A percentile compares a stretch with the other conserved stretches of the same genome.
Conservation (phyloP, 2,113 vertebrate species). For the Pelmatolapia mariae region DNA sequence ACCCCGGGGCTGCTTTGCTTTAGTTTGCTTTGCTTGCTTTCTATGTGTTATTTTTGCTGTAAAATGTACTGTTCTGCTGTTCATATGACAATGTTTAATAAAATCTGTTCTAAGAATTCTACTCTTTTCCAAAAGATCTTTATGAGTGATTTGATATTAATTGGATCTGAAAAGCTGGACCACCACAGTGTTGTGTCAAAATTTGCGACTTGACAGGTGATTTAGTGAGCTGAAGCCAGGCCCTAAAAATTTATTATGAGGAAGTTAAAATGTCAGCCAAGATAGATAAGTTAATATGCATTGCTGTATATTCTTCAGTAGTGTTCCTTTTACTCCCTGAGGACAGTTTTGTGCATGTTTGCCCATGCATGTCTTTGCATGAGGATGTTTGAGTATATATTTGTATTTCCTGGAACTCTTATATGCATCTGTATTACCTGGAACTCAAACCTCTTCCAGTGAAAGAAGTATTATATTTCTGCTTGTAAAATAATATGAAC, state of each 20-base stretch:
- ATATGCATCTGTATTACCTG: neutral
- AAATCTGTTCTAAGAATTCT: rapidly evolving
- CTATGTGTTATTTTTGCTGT: neutral
- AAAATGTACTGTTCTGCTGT: neutral
- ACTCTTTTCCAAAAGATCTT: neutral
- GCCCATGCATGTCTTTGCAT: neutral
- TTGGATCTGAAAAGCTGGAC: neutral
- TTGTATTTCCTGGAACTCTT: neutral
- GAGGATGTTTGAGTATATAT: neutral
- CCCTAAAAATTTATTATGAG: neutral
- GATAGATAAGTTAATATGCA: neutral
- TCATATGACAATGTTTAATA: neutral
- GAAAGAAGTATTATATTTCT: neutral
- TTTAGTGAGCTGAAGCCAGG: neutral
- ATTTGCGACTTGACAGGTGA: neutral
- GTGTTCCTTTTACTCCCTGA: rapidly evolving
- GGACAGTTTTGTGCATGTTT: neutral
- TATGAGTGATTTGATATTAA: neutral
- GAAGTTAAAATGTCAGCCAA: neutral
- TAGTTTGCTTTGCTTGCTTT: neutral
- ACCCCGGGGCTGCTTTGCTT: rapidly evolving
- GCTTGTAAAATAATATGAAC: neutral
- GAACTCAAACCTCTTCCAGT: neutral
- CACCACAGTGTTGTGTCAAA: neutral
- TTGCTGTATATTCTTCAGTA: neutral